These are phyloP conservation scores for Rhizoglyphus robini DNA, from an alignment of 1,140 invertebrate genomes.

Conservation along the genomic window DNA sequence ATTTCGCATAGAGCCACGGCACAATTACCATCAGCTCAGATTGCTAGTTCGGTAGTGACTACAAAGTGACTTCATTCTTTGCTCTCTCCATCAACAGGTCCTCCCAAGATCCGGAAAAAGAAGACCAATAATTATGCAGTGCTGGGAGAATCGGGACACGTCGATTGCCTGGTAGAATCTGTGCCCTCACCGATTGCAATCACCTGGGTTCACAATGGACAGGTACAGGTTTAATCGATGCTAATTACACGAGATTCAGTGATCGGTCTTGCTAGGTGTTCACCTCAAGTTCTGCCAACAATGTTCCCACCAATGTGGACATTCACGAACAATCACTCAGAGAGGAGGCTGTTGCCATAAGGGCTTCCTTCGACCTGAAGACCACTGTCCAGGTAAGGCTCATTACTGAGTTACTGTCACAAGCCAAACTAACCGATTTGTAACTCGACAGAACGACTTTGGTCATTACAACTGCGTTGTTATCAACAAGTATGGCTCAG, in stretches of 20 bases:
- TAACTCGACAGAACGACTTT: background rate
- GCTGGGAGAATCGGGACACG: constrained; percentile 57
- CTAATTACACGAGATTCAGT: background rate
- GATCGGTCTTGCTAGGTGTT: background rate
- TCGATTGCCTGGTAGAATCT: constrained; percentile 77
- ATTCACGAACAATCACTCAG: background rate
- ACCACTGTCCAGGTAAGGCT: background rate
- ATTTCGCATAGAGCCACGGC: background rate
- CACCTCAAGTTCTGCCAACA: background rate
- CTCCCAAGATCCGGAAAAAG: constrained; percentile 14
- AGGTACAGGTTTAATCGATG: constrained; percentile 35
- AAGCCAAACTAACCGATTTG: background rate
- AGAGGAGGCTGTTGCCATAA: background rate
- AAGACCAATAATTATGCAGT: constrained; percentile 45
- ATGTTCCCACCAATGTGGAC: background rate
- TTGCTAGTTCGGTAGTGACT: no score
- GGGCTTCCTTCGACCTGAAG: background rate
- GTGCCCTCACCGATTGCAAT: constrained; percentile 72
- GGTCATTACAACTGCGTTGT: constrained; percentile 12
- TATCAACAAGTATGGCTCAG: constrained; percentile 5
- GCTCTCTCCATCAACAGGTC: background rate
- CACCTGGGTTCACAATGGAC: constrained; percentile 54
- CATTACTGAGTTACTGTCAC: background rate
- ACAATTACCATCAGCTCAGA: no score
- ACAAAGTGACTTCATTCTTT: no score